Evolutionary conservation across 2,888 invertebrate genomes (phyloP), one percentile per base, ranked within the genome.

Genomic region (Apodemia mormo): DNA sequence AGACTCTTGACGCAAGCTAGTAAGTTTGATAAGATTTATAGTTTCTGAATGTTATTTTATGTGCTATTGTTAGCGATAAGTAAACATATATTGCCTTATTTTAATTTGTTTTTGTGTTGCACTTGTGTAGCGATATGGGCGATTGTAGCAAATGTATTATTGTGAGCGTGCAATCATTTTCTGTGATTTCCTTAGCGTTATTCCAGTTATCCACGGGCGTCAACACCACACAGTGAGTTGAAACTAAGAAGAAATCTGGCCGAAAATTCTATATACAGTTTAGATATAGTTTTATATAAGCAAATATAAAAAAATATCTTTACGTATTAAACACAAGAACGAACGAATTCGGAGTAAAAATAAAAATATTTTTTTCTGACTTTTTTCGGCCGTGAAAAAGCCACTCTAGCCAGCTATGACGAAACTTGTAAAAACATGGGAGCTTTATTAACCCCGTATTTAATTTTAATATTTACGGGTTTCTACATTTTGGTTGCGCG

Each of bases 191-290:
- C 90, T 92, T 88, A 92, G 84, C 86, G 69, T 33, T 73, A 74
- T 56, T 68, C 72, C 92, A 93, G 92, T 84, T 92, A 93, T 88
- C 92, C 92, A 82, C 87, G 92, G 86, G 92, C 92, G 77, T 88
- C 92, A 75, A 93, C 92, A 87, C 92, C 92, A 84, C 92, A 92
- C 80, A 89, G 91, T 93, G 82, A 93, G 92, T 92, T 77, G 14
- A 49, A 68, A 52, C 12, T 14, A 49, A 49, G 49, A 49, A 49
- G 49, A 49, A 49, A 49, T 14, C 12, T 49, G 49, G 49, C 8
- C 43, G 43, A 43, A 43, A 37, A 37, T 22, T 22, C 22, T 22
- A 22, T n/a, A n/a, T n/a, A n/a, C n/a, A n/a, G n/a, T n/a, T n/a
- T n/a, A n/a, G n/a, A n/a, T n/a, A n/a, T n/a, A n/a, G n/a, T n/a